These are phyloP conservation scores for Cyprinodon diabolis DNA, from an alignment of 2,797 vertebrate species.

Conservation along the genomic window DNA sequence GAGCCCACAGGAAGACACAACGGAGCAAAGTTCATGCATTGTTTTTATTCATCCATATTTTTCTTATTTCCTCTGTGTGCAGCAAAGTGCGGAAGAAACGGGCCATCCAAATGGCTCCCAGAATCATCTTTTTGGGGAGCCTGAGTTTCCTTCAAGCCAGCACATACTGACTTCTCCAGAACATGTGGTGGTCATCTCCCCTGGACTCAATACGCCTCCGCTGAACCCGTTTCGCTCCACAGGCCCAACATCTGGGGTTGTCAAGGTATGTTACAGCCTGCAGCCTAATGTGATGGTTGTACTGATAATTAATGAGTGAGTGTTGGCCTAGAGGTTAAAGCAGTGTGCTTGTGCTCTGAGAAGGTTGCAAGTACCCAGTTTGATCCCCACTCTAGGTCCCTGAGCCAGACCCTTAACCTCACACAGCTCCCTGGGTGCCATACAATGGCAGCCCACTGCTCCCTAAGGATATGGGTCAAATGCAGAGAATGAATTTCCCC, in stretches of 20 bases:
- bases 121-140: conserved; percentile 63
- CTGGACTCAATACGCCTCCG: conserved; percentile 73
- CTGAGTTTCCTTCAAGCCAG: conserved; percentile 46
- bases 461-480: too few relatives aligned
- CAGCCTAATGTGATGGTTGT: conserved; percentile 11
- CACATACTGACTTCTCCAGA: conserved; percentile 66
- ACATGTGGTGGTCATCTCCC: conserved; percentile 77
- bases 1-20: conserved; percentile 34
- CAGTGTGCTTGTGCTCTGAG: too few relatives aligned
- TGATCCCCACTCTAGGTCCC: too few relatives aligned
- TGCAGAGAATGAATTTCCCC: too few relatives aligned
- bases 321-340: too few relatives aligned
- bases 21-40: conserved; percentile 52
- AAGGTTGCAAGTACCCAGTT: too few relatives aligned
- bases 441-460: too few relatives aligned
- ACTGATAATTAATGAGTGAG: not conserved
- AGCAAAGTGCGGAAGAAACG: conserved; percentile 65
- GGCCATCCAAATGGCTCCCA: conserved; percentile 70
- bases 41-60: conserved; percentile 52
- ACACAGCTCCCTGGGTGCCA: too few relatives aligned
- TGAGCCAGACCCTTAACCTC: too few relatives aligned
- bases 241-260: conserved; percentile 49
- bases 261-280: conserved; percentile 60
- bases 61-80: conserved; percentile 50
- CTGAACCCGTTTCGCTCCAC: conserved; percentile 69